Base-by-base conservation (phyloP, 37 sponge, comb jelly and placozoan genomes). In the Chondrilla cf. caribensis region DNA sequence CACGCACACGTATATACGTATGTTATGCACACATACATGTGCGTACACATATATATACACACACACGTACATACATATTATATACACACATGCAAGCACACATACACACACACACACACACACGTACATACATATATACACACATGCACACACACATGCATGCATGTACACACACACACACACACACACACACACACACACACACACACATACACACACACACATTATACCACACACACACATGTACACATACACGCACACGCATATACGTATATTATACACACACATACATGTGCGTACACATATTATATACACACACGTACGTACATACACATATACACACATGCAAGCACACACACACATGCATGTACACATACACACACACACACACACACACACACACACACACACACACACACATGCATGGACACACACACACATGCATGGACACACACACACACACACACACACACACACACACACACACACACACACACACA, bases 371-470 rank as follows among this genome's bases (percentile, higher is more conserved):
- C 64, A 62, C 29, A 47, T 11, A 47, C 51, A 47, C 51, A 47
- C 64, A 22, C 64, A 62, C 64, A 62, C 29, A 62, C 64, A 62
- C 25, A 62, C 25, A 62, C 64, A 62, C 64, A 22, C 25, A 62
- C 64, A 62, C 25, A 29, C 29, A 62, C 64, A 62, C 64, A 62
- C 25, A 62, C 64, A 62, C 64, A 62, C 64, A 62, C 64, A 29
- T 6, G 15, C 64, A 62, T 62, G 25, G 8, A 29, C 64, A 47
- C 51, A 47, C 51, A 11, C 51, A 47, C 51, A 47, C 51, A 47
- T 11, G 11, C 51, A 47, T 11, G 11, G 9, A 47, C 51, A 47
- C 51, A 47, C 51, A 47, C 51, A 47, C 51, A 47, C 51, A 47
- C 51, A 47, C 51, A 47, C 51, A 47, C 51, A 47, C 51, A 47